Base-by-base conservation (phyloP, 2,113 vertebrate genomes). In the Arenaria interpres region DNA sequence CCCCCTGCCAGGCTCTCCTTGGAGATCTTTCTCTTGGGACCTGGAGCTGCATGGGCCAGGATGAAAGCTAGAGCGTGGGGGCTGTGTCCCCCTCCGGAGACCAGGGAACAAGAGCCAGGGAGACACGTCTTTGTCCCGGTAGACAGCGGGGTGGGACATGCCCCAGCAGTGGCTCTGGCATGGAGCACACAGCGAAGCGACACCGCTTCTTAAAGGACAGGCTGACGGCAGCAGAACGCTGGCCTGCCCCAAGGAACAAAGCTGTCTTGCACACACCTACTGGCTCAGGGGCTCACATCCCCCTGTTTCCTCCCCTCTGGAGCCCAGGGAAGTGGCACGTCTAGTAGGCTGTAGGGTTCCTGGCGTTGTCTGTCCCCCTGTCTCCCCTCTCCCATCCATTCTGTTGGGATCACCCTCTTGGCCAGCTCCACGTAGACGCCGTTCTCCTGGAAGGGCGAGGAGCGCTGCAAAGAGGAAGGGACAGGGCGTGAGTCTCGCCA, bases 381-480 rank as follows among this genome's bases (percentile, higher is more conserved):
- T 14, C 21, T 59, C 11, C 43, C 88, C 22, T 74, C 63, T 46
- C n/a, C 54, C 93, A 69, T 90, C 95, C 97, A 96, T 24, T 97
- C 95, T 0, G 71, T 59, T 0, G 96, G 97, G 79, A 97, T 95
- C 9, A 6, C 28, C 48, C 95, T 94, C 91, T 21, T 96, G 74
- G 74, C 43, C 85, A 97, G 94, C 63, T 97, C 94, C 91, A 97
- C 91, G 0, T 97, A 97, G 86, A 85, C 1, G 0, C 89, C 54
- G 2, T 96, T 89, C 24, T 97, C 95, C 19, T 4, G 67, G 62
- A 59, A 43, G 53, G 4, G 35, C 13, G 91, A 94, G 1, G 97
- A 94, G 37, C 86, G 95, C 97, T 96, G 89, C 69, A 25, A 59
- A 71, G 85, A 75, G 54, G 32, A 54, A 59, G 24, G 45, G 45